phyloP scores from a whole-genome alignment of 2,888 invertebrate genomes.

The Troides helena region DNA sequence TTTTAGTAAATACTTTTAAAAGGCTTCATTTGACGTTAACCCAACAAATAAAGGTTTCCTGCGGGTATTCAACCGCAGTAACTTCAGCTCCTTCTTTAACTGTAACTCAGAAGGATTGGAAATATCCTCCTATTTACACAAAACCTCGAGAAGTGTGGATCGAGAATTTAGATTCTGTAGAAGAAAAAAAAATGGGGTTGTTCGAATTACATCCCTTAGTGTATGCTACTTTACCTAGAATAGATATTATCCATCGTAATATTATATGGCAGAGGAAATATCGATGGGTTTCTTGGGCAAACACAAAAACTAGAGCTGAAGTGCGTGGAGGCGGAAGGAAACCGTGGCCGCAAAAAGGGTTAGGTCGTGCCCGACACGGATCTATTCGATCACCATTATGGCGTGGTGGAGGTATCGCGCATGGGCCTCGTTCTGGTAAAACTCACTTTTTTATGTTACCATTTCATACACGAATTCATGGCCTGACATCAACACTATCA shows the following conservation, averaged over 20 bases:
- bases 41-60: slow-evolving; percentile 55
- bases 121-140: slow-evolving; percentile 75
- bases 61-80: slow-evolving; percentile 39
- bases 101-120: slow-evolving; percentile 69
- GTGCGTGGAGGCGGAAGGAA: slow-evolving; percentile 93
- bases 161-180: slow-evolving; percentile 88
- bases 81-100: slow-evolving; percentile 42
- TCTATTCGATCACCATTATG: slow-evolving; percentile 94
- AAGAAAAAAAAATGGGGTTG: slow-evolving; percentile 89
- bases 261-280: slow-evolving; percentile 92
- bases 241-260: slow-evolving; percentile 93
- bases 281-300: slow-evolving; percentile 89
- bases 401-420: slow-evolving; percentile 89
- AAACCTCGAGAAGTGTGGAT: slow-evolving; percentile 91
- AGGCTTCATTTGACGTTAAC: slow-evolving; percentile 54
- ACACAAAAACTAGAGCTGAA: slow-evolving; percentile 90
- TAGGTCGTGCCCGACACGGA: slow-evolving; percentile 94
- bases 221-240: slow-evolving; percentile 89
- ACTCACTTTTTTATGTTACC: slow-evolving; percentile 97
- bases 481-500: slow-evolving; percentile 91
- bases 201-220: slow-evolving; percentile 94
- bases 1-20: slow-evolving; percentile 63
- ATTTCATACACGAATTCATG: slow-evolving; percentile 86
- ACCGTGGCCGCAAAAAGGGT: slow-evolving; percentile 98
- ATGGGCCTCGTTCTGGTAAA: slow-evolving; percentile 95